Evolutionary conservation across 2,113 vertebrate species (phyloP), one percentile per base, ranked within the genome.

Genomic region (Urocolius indicus): DNA sequence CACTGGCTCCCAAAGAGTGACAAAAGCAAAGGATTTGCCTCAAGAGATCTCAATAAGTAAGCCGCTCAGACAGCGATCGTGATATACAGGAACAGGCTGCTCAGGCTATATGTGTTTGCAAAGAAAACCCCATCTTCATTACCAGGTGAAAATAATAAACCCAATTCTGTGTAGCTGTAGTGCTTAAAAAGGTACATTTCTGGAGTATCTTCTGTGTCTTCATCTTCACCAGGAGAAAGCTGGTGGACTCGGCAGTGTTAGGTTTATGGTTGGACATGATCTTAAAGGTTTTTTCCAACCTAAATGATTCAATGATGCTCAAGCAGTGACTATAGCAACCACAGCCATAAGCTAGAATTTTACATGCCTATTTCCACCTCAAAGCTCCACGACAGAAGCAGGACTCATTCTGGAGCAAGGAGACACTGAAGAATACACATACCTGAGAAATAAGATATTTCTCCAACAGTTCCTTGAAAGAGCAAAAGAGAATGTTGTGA

Each of bases 331-430:
- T 61, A 5, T 3, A 59, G 65, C 8, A 49, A 49, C 11, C 29
- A 54, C 17, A 83, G 41, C 23, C 29, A 10, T 32, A 45, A 73
- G 10, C 8, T 16, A 46, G 43, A 68, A 46, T 52, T 78, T 18
- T 68, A 7, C 0, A 0, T 20, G 38, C 6, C 36, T 2, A 1
- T 71, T 76, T 76, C 16, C 16, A 11, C 34, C 54, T 78, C 48
- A 46, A 68, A 73, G 34, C 13, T 7, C 30, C 0, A 0, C 12
- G 22, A 18, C 12, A 46, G 34, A 51, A 62, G 16, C 59, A 46
- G 54, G 24, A 52, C 18, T 34, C 27, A 10, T 51, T 62, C 67
- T 68, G 67, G 16, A 51, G n/a, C 23, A 69, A 80, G 21, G 30
- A 45, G 9, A 23, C 45, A 30, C 20, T 43, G 81, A 48, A 36